Conservation (phyloP, 1,140 invertebrate genomes). For the Zaprionus vittiger region DNA sequence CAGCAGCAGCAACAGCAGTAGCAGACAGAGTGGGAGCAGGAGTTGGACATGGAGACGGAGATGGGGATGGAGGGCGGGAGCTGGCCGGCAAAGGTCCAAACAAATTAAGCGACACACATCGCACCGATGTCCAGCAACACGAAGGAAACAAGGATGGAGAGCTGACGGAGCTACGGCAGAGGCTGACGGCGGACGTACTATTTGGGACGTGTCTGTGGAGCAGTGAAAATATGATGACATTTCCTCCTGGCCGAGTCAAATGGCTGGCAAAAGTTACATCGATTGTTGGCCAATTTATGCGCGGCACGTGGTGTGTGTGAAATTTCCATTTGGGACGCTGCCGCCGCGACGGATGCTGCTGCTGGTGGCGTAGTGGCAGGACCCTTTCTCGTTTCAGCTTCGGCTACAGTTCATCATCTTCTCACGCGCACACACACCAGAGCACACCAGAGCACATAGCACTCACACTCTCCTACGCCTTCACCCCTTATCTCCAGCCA, state of each 20-base stretch:
- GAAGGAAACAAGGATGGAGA: conserved; percentile 15
- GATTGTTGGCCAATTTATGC: conserved; percentile 80
- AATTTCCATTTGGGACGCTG: conserved; percentile 54
- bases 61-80: background rate
- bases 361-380: conserved; percentile 19
- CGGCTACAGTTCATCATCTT: conserved; percentile 47
- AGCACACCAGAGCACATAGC: conserved; percentile 5
- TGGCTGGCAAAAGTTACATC: conserved; percentile 72
- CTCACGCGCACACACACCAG: conserved; percentile 29
- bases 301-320: conserved; percentile 68
- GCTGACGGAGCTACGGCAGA: too few species aligned
- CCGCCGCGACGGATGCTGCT: conserved; percentile 21
- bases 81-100: conserved; percentile 46
- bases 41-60: background rate
- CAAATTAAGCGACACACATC: conserved; percentile 75
- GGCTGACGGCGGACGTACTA: background rate
- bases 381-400: conserved; percentile 18
- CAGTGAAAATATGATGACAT: conserved; percentile 64
- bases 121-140: conserved; percentile 8
- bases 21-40: background rate
- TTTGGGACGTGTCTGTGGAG: conserved; percentile 19
- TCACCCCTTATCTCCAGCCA: conserved; percentile 71
- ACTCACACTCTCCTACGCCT: background rate
- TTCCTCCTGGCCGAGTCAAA: conserved; percentile 44
- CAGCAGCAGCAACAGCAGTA: conserved; percentile 1